Evolutionary conservation across 2,888 invertebrate species (phyloP).

Genomic region (Ectobius pallidus): DNA sequence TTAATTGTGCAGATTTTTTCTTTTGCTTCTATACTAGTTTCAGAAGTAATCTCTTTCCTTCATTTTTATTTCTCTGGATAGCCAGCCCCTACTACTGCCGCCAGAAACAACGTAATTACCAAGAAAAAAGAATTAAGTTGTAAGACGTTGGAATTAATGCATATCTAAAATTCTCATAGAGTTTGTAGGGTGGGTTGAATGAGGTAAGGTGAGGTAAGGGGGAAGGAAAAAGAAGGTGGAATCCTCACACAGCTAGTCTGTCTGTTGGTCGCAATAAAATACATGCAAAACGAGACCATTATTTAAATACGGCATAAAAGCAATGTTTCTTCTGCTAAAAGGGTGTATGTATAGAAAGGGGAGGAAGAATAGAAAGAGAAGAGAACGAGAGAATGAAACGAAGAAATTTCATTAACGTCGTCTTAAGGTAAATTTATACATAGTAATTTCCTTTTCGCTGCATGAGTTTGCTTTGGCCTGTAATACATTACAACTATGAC

Average conservation of each 20-base stretch:
- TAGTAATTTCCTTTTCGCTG: conserved; percentile 56
- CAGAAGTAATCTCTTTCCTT: conserved; percentile 36
- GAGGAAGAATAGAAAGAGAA: conserved; percentile 17
- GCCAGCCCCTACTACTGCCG: conserved; percentile 7
- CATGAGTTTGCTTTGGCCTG: conserved; percentile 26
- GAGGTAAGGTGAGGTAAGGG: background rate
- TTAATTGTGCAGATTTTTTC: conserved; percentile 38
- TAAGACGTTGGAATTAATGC: conserved; percentile 42
- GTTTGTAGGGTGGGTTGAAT: background rate
- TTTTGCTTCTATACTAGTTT: conserved; percentile 28
- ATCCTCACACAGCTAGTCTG: conserved; percentile 8
- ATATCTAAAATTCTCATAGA: conserved; percentile 30
- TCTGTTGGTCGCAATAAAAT: conserved; percentile 36
- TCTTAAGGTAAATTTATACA: conserved; percentile 63
- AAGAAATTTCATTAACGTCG: conserved; percentile 60
- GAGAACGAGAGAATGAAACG: conserved; percentile 28
- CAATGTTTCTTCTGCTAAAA: conserved; percentile 26
- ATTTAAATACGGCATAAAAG: conserved; percentile 37
- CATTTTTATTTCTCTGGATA: conserved; percentile 14
- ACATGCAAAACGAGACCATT: conserved; percentile 35
- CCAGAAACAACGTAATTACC: conserved; percentile 37
- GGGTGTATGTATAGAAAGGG: background rate
- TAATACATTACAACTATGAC: conserved; percentile 42
- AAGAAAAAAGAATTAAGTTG: conserved; percentile 42
- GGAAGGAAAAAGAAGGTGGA: background rate